Conservation (phyloP, 1,140 invertebrate species). For the Doryteuthis pealeii region DNA sequence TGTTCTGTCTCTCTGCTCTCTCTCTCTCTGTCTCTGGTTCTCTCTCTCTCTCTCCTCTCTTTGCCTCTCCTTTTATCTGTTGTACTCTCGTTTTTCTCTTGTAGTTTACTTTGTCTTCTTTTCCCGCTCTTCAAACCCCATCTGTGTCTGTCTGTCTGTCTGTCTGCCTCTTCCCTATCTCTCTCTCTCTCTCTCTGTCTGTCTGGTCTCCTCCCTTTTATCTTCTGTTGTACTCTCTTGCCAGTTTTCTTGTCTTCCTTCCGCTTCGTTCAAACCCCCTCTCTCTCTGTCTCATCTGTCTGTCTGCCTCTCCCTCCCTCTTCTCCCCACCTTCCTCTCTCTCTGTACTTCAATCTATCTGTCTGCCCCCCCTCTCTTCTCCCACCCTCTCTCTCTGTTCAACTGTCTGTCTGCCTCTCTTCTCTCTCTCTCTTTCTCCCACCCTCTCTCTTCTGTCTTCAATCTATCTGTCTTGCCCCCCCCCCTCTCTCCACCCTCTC, state of each 20-base stretch:
- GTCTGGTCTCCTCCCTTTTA: background rate
- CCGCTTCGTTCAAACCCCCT: background rate
- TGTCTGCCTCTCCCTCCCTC: background rate
- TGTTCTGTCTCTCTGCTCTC: too few species aligned
- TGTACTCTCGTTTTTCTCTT: too few species aligned
- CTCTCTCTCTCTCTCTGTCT: background rate
- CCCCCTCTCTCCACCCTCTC: too few species aligned
- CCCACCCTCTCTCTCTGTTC: background rate
- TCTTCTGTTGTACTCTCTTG: background rate
- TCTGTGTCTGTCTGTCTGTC: too few species aligned
- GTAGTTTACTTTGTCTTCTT: too few species aligned
- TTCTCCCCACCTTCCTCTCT: conserved; percentile 2
- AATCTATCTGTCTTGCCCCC: too few species aligned
- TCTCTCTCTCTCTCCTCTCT: too few species aligned
- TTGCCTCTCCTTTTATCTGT: too few species aligned
- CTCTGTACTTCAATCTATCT: background rate
- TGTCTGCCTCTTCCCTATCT: background rate
- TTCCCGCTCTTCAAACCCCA: too few species aligned
- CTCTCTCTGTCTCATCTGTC: background rate
- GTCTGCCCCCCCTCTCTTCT: background rate
- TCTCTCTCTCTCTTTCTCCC: background rate
- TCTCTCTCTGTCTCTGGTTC: too few species aligned
- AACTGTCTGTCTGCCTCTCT: background rate
- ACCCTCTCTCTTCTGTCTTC: too few species aligned
- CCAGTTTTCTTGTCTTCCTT: background rate